Evolutionary conservation across 2,888 invertebrate species (phyloP), one percentile per base, ranked within the genome.

Genomic region (Drosophila trichaetosa): DNA sequence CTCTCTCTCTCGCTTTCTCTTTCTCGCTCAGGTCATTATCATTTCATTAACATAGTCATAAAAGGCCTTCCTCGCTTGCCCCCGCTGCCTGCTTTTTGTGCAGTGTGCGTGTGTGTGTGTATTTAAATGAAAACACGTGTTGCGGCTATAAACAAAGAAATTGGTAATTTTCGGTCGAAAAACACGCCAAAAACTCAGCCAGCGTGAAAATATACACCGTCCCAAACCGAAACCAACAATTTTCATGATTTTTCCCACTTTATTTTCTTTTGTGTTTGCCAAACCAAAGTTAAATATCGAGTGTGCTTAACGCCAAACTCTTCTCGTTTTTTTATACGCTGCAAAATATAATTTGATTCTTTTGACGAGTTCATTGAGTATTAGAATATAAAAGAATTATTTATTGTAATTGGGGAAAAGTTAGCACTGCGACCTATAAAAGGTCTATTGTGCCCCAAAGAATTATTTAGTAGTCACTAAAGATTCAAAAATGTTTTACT

Each of bases 31-130:
- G 65, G 38, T 73, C 69, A 90, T 90, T 86, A 90, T 89, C 86
- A 86, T 86, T 86, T 86, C 89, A 86, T 86, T 86, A 86, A 80
- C 90, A 86, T 90, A 90, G 62, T 72, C 86, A 89, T 88, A 86
- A 90, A 83, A 79, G 66, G 56, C 54, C 27, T n/a, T 38, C 5
- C 13, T n/a, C 54, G 49, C 40, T 62, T 40, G 13, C 36, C 27
- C 31, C 13, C 49, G 18, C 29, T 1, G 36, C 24, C 31, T 16
- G n/a, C 21, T 49, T 27, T 27, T 40, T 11, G 53, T 66, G 38
- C 53, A 21, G 27, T 51, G 40, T 16, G 46, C 58, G 29, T 49
- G 40, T 57, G 21, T 61, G 54, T 70, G 67, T 72, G 63, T 83
- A 71, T 77, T 74, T 73, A 81, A 89, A 83, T 83, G 80, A 71